phyloP scores from a whole-genome alignment of 2,888 invertebrate genomes.

The Tolmerus cingulatus region DNA sequence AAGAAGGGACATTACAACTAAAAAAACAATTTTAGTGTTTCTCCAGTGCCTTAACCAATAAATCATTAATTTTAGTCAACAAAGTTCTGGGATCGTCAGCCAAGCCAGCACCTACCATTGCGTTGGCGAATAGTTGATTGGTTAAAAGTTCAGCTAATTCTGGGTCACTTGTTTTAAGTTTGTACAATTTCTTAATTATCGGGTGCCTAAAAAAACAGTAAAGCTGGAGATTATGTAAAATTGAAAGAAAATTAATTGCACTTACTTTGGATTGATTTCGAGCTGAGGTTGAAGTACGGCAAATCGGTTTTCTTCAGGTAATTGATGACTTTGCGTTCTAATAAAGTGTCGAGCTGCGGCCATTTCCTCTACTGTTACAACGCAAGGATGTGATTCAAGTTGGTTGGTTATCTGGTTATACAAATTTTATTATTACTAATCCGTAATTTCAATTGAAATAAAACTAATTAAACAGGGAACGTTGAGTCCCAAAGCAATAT shows the following conservation, averaged over 20 bases:
- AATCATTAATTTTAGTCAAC: slow-evolving; percentile 85
- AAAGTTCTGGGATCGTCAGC: slow-evolving; percentile 89
- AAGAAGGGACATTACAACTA: background rate
- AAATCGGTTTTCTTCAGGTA: slow-evolving; percentile 85
- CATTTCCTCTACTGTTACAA: slow-evolving; percentile 96
- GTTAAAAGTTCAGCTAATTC: slow-evolving; percentile 84
- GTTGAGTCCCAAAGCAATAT: no score
- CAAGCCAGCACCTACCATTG: slow-evolving; percentile 94
- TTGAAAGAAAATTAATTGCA: background rate
- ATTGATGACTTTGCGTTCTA: slow-evolving; percentile 81
- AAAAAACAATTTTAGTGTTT: slow-evolving; percentile 67
- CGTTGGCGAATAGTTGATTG: slow-evolving; percentile 91
- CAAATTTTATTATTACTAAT: background rate
- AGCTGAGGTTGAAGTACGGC: slow-evolving; percentile 88
- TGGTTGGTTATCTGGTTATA: slow-evolving; percentile 71
- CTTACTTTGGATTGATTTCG: slow-evolving; percentile 91
- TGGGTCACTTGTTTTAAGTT: slow-evolving; percentile 76
- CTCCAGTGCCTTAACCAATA: slow-evolving; percentile 81
- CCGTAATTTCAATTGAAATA: no score
- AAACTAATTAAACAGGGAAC: no score
- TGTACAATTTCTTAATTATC: slow-evolving; percentile 86
- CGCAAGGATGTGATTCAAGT: slow-evolving; percentile 90
- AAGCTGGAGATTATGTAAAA: background rate
- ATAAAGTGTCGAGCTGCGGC: slow-evolving; percentile 95
- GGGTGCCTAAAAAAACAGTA: slow-evolving; percentile 73